Conservation (phyloP, 2,797 vertebrate genomes). For the Phrynocephalus guinanensis region DNA sequence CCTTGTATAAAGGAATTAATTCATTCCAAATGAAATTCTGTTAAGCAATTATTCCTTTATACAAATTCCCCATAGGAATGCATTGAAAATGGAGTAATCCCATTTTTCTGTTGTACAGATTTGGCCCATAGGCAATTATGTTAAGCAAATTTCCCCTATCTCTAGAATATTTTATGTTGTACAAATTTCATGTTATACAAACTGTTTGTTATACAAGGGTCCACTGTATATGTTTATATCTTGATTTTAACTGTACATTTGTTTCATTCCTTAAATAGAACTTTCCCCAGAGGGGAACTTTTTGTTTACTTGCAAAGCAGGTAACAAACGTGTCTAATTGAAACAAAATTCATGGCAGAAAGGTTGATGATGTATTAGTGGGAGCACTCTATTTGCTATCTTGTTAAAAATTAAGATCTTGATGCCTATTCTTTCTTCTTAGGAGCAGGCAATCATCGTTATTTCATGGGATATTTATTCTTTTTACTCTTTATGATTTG, state of each 20-base stretch:
- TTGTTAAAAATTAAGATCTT: slow-evolving; percentile 47
- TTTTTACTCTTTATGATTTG: slow-evolving; percentile 99
- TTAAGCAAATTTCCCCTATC: too few relatives aligned
- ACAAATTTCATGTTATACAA: too few relatives aligned
- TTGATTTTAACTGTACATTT: slow-evolving; percentile 50
- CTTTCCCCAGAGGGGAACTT: slow-evolving; percentile 58
- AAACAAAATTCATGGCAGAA: neutral
- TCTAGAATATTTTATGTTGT: too few relatives aligned
- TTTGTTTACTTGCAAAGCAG: slow-evolving; percentile 45
- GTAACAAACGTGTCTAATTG: neutral
- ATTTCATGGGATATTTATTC: slow-evolving; percentile 98
- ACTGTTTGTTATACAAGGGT: too few relatives aligned
- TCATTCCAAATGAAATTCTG: too few relatives aligned
- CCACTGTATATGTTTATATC: slow-evolving; percentile 30
- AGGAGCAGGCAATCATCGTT: slow-evolving; percentile 98
- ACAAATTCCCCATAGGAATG: too few relatives aligned
- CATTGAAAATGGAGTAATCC: too few relatives aligned
- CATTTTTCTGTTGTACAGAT: too few relatives aligned
- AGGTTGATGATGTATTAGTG: neutral
- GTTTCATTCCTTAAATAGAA: slow-evolving; percentile 49
- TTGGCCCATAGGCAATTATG: too few relatives aligned
- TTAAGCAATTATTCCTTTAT: too few relatives aligned
- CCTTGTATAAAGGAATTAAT: too few relatives aligned
- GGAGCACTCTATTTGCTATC: neutral
- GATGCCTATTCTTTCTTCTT: slow-evolving; percentile 54